Conservation (phyloP, 2,888 invertebrate genomes). For the Acrobasis consociella region DNA sequence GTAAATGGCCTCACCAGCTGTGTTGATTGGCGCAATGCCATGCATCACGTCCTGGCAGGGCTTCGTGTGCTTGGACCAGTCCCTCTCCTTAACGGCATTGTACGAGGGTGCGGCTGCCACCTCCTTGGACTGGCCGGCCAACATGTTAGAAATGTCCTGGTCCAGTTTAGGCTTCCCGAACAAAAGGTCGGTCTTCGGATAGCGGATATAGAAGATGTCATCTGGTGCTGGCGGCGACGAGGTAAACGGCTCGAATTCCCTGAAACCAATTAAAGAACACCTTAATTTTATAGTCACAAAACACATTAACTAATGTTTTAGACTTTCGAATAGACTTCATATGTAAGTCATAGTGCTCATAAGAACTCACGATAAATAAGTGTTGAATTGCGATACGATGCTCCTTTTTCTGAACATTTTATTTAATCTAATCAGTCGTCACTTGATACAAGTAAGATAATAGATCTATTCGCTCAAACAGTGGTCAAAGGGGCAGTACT, state of each 20-base stretch:
- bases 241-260: slow-evolving; percentile 76
- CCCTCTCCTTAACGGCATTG: slow-evolving; percentile 61
- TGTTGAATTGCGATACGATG: slow-evolving; percentile 63
- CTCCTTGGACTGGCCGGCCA: slow-evolving; percentile 52
- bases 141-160: slow-evolving; percentile 47
- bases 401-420: slow-evolving; percentile 68
- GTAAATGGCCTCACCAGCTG: slow-evolving; percentile 54
- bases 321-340: background rate
- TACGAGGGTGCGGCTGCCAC: slow-evolving; percentile 48
- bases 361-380: slow-evolving; percentile 61
- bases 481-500: slow-evolving; percentile 32
- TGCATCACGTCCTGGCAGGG: slow-evolving; percentile 86
- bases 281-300: slow-evolving; percentile 8
- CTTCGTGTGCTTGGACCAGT: slow-evolving; percentile 86
- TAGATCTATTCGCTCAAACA: slow-evolving; percentile 4
- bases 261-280: slow-evolving; percentile 37
- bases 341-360: no score
- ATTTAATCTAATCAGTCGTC: slow-evolving; percentile 25
- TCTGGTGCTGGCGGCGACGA: slow-evolving; percentile 88
- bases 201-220: slow-evolving; percentile 84
- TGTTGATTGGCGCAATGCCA: slow-evolving; percentile 71
- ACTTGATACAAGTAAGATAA: slow-evolving; percentile 28
- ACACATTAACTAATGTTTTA: background rate
- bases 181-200: slow-evolving; percentile 76
- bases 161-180: slow-evolving; percentile 58